Base-by-base conservation (phyloP, 1,140 invertebrate species). In the Trichonephila inaurata region DNA sequence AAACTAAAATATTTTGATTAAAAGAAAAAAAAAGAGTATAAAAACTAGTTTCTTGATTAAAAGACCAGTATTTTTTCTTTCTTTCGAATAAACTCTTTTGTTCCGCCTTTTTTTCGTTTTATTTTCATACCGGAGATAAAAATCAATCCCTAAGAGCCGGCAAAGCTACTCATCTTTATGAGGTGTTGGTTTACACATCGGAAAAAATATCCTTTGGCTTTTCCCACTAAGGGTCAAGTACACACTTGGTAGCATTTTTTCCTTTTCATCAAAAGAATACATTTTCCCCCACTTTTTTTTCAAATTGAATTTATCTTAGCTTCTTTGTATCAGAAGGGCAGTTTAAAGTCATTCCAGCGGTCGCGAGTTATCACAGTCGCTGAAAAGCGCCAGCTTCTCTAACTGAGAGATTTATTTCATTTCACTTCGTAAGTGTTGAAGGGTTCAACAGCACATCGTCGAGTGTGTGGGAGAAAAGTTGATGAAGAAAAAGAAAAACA, bases 211-310 rank as follows among this genome's bases (percentile, higher is more conserved):
- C 7, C 58, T 58, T 86, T 58, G 83, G 83, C 83, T 86, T 64
- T 87, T 87, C 85, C 85, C 61, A 21, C 85, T 33, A 33, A 64
- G 85, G 33, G 85, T 87, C 85, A 64, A 87, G 85, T 87, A 28
- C 51, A 28, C 2, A 6, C 33, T 61, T n/a, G 28, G 28, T 51
- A 51, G 28, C 40, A 28, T 18, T 12, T 19, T 33, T 33, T 33
- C 28, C 10, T 51, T 12, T 12, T 10, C 19, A 83, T 83, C 82
- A n/a, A 58, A 58, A 51, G n/a, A 44, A 16, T 14, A 7, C 14
- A 14, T 58, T 51, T 24, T 10, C 14, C n/a, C 21, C 10, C 6
- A 4, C 8, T 28, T 60, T 51, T 10, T 60, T 60, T 60, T 24
- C 58, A 10, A 2, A 5, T 12, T 21, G 12, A 5, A 7, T 19